Base-by-base conservation (phyloP, 2,888 invertebrate genomes). In the Orthosia cruda region DNA sequence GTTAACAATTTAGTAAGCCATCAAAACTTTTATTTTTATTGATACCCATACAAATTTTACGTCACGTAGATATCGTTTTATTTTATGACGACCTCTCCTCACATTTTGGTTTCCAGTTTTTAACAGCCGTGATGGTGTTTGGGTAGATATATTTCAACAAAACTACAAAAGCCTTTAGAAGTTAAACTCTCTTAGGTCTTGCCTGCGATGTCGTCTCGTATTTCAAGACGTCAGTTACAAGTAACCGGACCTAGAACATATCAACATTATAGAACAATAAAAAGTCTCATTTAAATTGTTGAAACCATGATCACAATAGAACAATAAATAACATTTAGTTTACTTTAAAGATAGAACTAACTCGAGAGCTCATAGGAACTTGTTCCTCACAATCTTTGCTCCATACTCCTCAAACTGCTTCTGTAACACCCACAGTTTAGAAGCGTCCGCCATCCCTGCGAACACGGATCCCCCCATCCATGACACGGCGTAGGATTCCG, bases 401-500 rank as follows among this genome's bases (percentile, higher is more conserved):
- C 96, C 96, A 2, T 93, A 85, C 4, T 96, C 96, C 23, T 95
- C 95, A 62, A 87, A 96, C 69, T 95, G 94, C 40, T 91, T 92
- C 77, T 93, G 94, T 0, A 84, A 81, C 0, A 96, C 88, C 93
- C 93, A 95, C 65, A 95, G 75, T 63, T 91, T 93, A 5, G 87
- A 77, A 0, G 93, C 81, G 1, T 89, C 94, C 0, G 87, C 50
- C 70, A 96, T 90, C 0, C 93, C 92, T 3, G 95, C 94, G 64
- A 95, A 96, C 0, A 92, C 92, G 0, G 96, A 93, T 5, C 93
- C 96, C 0, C 96, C 96, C 20, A 96, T 80, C 96, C 96, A 96
- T 0, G 93, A 9, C 1, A 93, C 83, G 0, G 93, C 89, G 54
- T 93, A 93, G 0, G 93, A 82, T 80, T 96, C 96, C 0, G n/a